phyloP scores from a whole-genome alignment of 1,140 invertebrate species.

The Caenorhabditis elegans region WBcel235 BX284606.5:3366501-3367000 shows the following conservation, averaged over 20 bases:
- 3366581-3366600: too few relatives aligned
- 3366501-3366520: too few relatives aligned
- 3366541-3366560: too few relatives aligned
- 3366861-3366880: background rate
- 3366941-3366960: background rate
- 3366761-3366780: background rate
- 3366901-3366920: slow-evolving; percentile 8
- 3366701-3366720: too few relatives aligned
- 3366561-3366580: too few relatives aligned
- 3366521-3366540: too few relatives aligned
- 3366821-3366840: background rate
- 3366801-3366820: too few relatives aligned
- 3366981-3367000: background rate
- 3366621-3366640: background rate
- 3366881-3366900: background rate
- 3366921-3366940: background rate
- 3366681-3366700: too few relatives aligned
- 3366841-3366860: background rate
- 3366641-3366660: background rate
- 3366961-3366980: slow-evolving; percentile 20
- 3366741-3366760: too few relatives aligned
- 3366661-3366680: background rate
- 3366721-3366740: too few relatives aligned
- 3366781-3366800: too few relatives aligned
- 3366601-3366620: background rate